Base-by-base conservation (phyloP, 2,888 invertebrate genomes). In the Glomeris marginata region DNA sequence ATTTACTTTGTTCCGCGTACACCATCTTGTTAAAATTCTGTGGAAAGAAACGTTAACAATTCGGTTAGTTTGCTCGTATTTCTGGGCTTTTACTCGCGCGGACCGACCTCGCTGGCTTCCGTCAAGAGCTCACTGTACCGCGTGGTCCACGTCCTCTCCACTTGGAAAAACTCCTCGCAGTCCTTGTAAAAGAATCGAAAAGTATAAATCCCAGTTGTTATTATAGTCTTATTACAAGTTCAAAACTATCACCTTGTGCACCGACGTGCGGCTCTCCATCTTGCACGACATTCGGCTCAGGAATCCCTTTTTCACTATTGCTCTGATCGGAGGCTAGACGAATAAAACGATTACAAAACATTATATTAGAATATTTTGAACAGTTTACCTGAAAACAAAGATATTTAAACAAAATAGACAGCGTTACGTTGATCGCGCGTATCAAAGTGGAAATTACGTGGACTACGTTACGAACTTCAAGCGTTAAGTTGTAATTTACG, bases 1-100 rank as follows among this genome's bases (percentile, higher is more conserved):
- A 64, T 66, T 64, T 60, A 67, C 67, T 61, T 54, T 62, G 61
- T 55, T 67, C 63, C 22, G 64, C 60, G 55, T 61, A 62, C 8
- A 65, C 56, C 57, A 64, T 60, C 56, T 60, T 62, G 56, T 62
- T 63, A 54, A 65, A 67, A 54, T 61, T 62, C 66, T 66, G n/a
- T n/a, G 60, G 47, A 63, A 63, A 45, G 52, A 33, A 52, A 55
- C 48, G 37, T n/a, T 36, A 48, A 51, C 11, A 34, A 8, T 1
- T 35, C 10, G 10, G 13, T 4, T 10, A 49, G 33, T 20, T 35
- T 10, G 8, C 15, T 33, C 15, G 18, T 16, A 15, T 13, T 47
- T 41, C 15, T 47, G 10, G 47, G 6, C 11, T 33, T 38, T 38
- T 16, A 38, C 40, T 16, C 5, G 3, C 15, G 18, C 16, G n/a